Evolutionary conservation across 2,888 invertebrate genomes (phyloP), one percentile per base, ranked within the genome.

Genomic region (Thera obeliscata): DNA sequence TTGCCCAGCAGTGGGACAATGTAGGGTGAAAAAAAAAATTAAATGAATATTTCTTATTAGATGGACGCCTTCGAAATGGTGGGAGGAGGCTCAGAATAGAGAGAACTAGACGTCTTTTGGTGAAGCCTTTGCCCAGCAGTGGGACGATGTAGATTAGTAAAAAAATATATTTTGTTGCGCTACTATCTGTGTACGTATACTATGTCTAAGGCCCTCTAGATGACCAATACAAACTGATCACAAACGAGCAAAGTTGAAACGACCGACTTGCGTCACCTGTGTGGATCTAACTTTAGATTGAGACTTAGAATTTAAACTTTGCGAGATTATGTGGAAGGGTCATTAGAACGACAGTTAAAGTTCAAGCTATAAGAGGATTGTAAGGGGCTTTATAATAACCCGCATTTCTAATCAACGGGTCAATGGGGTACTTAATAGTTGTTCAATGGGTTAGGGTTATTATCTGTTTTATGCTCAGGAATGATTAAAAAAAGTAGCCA

Each of bases 201-300:
- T 63, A 61, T 57, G 66, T 6, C 56, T 22, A 38, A 48, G 33
- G 61, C 38, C 66, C 69, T 66, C 50, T 61, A 71, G 70, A 69
- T 77, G 82, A 80, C 79, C 82, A 81, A 79, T 81, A 78, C 78
- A 76, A 74, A 73, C 58, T 78, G 76, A 76, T 75, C 69, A 41
- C 75, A 83, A 84, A 84, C 76, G 82, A 82, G 80, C 68, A 56
- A 81, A 84, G 77, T 84, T 84, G 35, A 73, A 83, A 84, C 78
- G 81, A 80, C 69, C 68, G 82, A 84, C 76, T 83, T 81, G 71
- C 79, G 76, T 76, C 84, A 84, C 84, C 84, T 84, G 69, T 76
- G 72, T 72, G 75, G 71, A 72, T 68, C 59, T 48, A 76, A 82
- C 77, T 83, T 83, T 80, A 78, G 77, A 82, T 82, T 79, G 76